Evolutionary conservation across 2,888 invertebrate genomes (phyloP).

Genomic region (Eumerus sabulonum): DNA sequence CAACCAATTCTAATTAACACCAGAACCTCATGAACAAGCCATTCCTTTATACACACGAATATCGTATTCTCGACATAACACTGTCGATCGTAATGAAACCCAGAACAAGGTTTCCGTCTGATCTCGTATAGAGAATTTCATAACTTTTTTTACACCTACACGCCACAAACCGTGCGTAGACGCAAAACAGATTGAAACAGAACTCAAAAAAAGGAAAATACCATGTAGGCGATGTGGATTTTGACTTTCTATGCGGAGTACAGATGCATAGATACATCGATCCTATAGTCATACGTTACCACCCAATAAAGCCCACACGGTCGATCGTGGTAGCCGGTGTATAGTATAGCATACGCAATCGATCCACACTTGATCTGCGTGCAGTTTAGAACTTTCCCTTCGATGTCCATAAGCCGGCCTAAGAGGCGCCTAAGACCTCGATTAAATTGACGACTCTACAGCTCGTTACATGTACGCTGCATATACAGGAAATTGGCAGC

Average conservation of each 20-base stretch:
- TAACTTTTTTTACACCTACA: slow-evolving; percentile 31
- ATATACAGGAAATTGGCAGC: slow-evolving; percentile 66
- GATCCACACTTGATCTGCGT: slow-evolving; percentile 1
- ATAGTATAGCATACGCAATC: slow-evolving; percentile 25
- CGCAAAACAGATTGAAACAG: too few species aligned
- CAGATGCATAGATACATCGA: neutral
- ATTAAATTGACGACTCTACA: slow-evolving; percentile 45
- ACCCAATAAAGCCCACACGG: slow-evolving; percentile 25
- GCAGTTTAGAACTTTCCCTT: slow-evolving; percentile 60
- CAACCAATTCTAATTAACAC: slow-evolving; percentile 34
- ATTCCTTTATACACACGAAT: neutral
- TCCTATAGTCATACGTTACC: neutral
- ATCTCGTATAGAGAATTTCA: slow-evolving; percentile 23
- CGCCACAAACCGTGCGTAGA: too few species aligned
- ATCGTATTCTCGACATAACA: neutral
- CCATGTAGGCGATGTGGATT: slow-evolving; percentile 34
- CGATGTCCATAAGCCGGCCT: slow-evolving; percentile 20
- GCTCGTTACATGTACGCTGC: slow-evolving; percentile 40
- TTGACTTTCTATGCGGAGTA: slow-evolving; percentile 24
- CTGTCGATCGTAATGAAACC: slow-evolving; percentile 18
- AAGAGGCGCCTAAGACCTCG: slow-evolving; percentile 56
- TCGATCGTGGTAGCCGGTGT: neutral
- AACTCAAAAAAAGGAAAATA: slow-evolving; percentile 15
- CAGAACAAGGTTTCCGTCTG: slow-evolving; percentile 1
- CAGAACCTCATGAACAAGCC: neutral